Conservation (phyloP, 2,888 invertebrate genomes). For the Drosophila formosana region DNA sequence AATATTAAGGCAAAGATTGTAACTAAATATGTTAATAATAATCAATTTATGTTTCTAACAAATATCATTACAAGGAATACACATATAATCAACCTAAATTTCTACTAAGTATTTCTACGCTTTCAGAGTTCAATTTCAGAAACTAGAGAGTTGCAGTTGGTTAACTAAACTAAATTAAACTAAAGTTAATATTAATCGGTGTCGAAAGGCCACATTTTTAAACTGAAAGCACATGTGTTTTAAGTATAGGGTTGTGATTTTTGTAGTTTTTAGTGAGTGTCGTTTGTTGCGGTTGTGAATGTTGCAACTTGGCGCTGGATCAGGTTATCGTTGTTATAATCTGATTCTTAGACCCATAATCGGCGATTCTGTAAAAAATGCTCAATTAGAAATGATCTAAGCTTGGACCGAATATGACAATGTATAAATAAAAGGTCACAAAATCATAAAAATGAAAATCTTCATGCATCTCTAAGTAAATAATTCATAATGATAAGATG, state of each 20-base stretch:
- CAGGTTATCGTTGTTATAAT: conserved; percentile 86
- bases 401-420: conserved; percentile 17
- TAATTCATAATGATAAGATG: conserved; percentile 17
- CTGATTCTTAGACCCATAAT: conserved; percentile 88
- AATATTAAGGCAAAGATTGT: conserved; percentile 49
- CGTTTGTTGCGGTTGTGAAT: conserved; percentile 21
- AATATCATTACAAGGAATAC: conserved; percentile 32
- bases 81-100: conserved; percentile 39
- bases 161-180: conserved; percentile 34
- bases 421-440: conserved; percentile 72
- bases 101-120: conserved; percentile 34
- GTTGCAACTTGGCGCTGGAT: conserved; percentile 65
- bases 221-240: conserved; percentile 62
- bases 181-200: conserved; percentile 66
- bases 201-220: conserved; percentile 74
- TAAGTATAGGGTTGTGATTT: conserved; percentile 21
- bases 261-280: conserved; percentile 22
- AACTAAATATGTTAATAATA: conserved; percentile 43
- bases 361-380: conserved; percentile 85
- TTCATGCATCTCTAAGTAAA: conserved; percentile 43
- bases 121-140: conserved; percentile 31
- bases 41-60: conserved; percentile 24
- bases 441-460: conserved; percentile 57
- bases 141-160: conserved; percentile 42
- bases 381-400: neutral